Base-by-base conservation (phyloP, 2,113 vertebrate genomes). In the Pedionomus torquatus region DNA sequence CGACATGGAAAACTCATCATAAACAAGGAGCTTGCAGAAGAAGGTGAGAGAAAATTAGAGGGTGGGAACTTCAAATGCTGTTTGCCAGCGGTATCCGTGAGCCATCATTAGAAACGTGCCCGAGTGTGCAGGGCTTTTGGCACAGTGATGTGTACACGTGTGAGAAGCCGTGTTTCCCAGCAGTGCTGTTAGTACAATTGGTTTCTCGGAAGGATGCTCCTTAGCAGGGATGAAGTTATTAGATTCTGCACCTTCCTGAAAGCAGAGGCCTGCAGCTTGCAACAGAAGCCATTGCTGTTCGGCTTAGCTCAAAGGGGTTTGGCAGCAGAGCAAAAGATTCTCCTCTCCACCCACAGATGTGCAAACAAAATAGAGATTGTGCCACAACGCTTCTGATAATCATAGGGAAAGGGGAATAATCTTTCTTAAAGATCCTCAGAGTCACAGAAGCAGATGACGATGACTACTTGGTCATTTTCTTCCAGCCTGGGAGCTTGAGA, bases 1-100 rank as follows among this genome's bases (percentile, higher is more conserved):
- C 98, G 99, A n/a, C 99, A 99, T 2, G 99, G 99, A 85, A 99
- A 99, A 96, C 98, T 99, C 95, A 99, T 99, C 97, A 99, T 99
- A 93, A 99, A 99, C 90, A 99, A 99, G 97, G 99, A 99, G 87
- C 97, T 99, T 70, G 99, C 99, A 21, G 99, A 99, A 90, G 99
- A 99, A 98, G 99, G 99, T 99, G 94, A 98, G 98, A 82, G 33
- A 15, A 30, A 4, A 55, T 10, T 4, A 3, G 9, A 24, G 28
- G 46, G 44, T 11, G 4, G 11, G 46, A 87, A 4, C 68, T n/a
- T 11, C 14, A 10, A 33, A 10, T 0, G 5, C 43, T 71, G 46
- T 25, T 52, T 16, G 52, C 25, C 5, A 15, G 55, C 18, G 6
- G 12, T 1, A 13, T 18, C n/a, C 6, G 1, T 14, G 13, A 44